A percentile compares a stretch with the other conserved stretches of the same genome.
These are phyloP conservation scores for Hippopotamus amphibius DNA, from an alignment of 2,113 vertebrate genomes.

Conservation along the genomic window DNA sequence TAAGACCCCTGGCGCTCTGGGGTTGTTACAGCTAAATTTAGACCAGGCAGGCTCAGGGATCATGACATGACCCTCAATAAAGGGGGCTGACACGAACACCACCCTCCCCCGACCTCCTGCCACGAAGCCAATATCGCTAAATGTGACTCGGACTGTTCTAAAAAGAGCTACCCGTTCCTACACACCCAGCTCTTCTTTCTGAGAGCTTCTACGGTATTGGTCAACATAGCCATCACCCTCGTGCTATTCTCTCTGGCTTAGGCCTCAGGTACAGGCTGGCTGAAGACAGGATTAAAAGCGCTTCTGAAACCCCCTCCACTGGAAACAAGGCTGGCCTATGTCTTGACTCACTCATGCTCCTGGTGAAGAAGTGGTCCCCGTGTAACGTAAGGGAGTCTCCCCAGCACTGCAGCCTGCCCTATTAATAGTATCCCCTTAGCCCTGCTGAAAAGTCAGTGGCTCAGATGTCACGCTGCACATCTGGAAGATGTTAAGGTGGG, in stretches of 20 bases:
- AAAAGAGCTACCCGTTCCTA: not conserved
- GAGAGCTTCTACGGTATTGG: not conserved
- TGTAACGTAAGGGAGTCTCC: not conserved
- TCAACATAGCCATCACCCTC: not conserved
- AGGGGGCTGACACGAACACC: not conserved
- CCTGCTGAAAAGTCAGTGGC: constrained; percentile 66
- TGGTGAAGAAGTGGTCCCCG: constrained; percentile 49
- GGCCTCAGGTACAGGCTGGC: not conserved
- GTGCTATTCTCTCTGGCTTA: not conserved
- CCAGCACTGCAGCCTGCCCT: not conserved
- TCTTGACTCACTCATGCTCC: constrained; percentile 57
- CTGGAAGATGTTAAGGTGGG: constrained; percentile 84
- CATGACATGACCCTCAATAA: not conserved
- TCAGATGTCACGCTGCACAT: constrained; percentile 76
- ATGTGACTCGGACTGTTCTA: not conserved
- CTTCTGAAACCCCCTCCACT: not conserved
- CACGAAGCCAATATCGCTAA: not conserved
- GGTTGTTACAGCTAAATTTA: not conserved
- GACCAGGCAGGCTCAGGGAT: not conserved
- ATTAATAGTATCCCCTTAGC: constrained; percentile 55
- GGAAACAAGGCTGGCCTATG: constrained; percentile 40
- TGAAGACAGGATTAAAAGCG: not conserved
- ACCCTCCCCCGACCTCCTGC: rapidly evolving
- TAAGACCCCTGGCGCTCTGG: not conserved
- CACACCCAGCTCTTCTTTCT: not conserved